A percentile compares a stretch with the other conserved stretches of the same genome.
phyloP scores from a whole-genome alignment of 2,888 invertebrate genomes.

The Trypoxylon attenuatum region DNA sequence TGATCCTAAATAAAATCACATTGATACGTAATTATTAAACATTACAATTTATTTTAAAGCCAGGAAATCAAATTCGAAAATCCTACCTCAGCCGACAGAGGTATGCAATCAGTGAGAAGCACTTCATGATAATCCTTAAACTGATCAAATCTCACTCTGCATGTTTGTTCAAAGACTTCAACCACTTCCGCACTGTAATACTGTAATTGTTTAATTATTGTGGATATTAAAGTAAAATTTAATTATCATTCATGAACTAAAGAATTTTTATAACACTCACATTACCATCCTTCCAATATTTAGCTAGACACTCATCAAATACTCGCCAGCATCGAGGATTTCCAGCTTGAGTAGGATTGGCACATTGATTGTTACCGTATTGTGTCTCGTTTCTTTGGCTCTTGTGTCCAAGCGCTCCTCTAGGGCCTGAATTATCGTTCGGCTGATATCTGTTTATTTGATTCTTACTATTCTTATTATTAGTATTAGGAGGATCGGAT shows the following conservation, averaged over 20 bases:
- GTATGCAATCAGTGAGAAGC: constrained; percentile 86
- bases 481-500: constrained; percentile 41
- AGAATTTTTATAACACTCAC: no score
- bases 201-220: no score
- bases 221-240: not conserved
- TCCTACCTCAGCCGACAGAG: no score
- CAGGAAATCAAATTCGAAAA: no score
- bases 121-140: constrained; percentile 95
- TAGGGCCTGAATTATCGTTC: constrained; percentile 43
- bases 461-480: constrained; percentile 60
- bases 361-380: constrained; percentile 52
- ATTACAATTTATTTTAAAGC: no score
- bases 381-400: constrained; percentile 56
- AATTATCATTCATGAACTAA: no score
- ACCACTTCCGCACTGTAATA: constrained; percentile 90
- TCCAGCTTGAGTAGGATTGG: constrained; percentile 49
- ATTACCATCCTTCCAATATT: constrained; percentile 95
- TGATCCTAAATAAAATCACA: constrained; percentile 37
- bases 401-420: constrained; percentile 34
- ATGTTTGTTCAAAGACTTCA: constrained; percentile 87
- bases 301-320: constrained; percentile 90
- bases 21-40: constrained; percentile 22
- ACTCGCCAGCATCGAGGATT: constrained; percentile 80
- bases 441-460: constrained; percentile 58
- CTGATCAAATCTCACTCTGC: constrained; percentile 89